phyloP scores from a whole-genome alignment of 1,140 invertebrate genomes.

The Trichogramma pretiosum region DNA sequence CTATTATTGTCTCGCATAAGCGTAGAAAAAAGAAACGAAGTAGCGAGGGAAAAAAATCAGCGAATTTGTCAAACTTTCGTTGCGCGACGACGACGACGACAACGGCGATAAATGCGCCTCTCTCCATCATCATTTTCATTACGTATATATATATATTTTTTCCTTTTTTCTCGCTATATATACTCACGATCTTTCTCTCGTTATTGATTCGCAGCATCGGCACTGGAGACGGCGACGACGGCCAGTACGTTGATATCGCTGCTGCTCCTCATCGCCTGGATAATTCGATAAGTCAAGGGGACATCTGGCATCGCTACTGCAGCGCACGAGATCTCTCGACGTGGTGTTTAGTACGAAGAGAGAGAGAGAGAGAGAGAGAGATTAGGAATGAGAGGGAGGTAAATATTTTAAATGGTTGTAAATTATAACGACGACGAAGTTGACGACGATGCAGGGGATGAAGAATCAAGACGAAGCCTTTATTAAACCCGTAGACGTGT shows the following conservation, averaged over 20 bases:
- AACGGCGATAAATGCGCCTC: too few species aligned
- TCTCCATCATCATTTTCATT: too few species aligned
- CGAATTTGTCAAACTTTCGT: too few species aligned
- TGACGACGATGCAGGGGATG: not conserved
- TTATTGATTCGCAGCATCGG: conserved; percentile 1
- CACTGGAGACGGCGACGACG: not conserved
- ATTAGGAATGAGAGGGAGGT: too few species aligned
- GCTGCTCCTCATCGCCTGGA: conserved; percentile 7
- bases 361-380: not conserved
- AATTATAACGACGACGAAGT: too few species aligned
- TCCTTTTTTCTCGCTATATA: not conserved
- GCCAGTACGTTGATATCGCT: not conserved
- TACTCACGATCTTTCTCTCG: conserved; percentile 8
- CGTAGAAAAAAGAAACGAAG: too few species aligned
- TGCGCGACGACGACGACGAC: too few species aligned
- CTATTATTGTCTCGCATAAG: too few species aligned
- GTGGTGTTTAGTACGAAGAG: not conserved
- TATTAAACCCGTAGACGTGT: conserved; percentile 11
- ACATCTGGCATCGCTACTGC: not conserved
- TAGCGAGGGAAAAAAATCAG: too few species aligned
- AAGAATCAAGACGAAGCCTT: conserved; percentile 14
- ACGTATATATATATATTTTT: too few species aligned
- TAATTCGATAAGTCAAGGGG: conserved; percentile 14
- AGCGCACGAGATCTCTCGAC: not conserved
- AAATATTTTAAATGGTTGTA: too few species aligned